Evolutionary conservation across 2,113 vertebrate species (phyloP).

Genomic region (Poicephalus gulielmi): DNA sequence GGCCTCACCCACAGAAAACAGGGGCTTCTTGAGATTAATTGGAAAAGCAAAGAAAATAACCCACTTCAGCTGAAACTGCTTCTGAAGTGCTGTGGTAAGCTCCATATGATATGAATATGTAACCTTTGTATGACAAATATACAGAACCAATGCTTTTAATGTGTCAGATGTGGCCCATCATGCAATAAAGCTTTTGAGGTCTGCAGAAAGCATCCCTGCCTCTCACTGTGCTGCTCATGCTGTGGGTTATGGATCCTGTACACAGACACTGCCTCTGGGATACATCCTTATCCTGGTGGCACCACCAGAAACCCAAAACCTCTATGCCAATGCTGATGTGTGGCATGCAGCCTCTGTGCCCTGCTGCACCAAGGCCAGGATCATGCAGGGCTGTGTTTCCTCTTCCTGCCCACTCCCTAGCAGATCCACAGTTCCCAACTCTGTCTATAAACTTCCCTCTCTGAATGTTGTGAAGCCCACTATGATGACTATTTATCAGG

Average conservation of each 20-base stretch:
- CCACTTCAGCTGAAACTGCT: conserved; percentile 10
- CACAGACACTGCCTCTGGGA: rapidly evolving
- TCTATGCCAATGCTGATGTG: rapidly evolving
- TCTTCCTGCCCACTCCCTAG: background rate
- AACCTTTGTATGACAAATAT: background rate
- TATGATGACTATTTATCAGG: background rate
- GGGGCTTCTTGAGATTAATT: conserved; percentile 36
- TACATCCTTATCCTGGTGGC: background rate
- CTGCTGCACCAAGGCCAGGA: rapidly evolving
- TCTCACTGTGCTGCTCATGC: rapidly evolving
- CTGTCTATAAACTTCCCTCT: background rate
- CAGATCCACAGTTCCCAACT: background rate
- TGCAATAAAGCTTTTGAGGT: background rate
- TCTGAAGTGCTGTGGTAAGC: background rate
- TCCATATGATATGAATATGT: background rate
- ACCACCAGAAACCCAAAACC: background rate
- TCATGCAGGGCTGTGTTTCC: background rate
- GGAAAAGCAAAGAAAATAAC: conserved; percentile 48
- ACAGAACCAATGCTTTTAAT: background rate
- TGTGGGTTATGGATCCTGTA: rapidly evolving
- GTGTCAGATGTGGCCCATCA: background rate
- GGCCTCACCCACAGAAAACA: background rate
- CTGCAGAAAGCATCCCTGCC: background rate
- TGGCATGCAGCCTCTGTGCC: rapidly evolving
- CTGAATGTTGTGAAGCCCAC: background rate